phyloP scores from a whole-genome alignment of 2,888 invertebrate species.

The Drosophila eohydei region DNA sequence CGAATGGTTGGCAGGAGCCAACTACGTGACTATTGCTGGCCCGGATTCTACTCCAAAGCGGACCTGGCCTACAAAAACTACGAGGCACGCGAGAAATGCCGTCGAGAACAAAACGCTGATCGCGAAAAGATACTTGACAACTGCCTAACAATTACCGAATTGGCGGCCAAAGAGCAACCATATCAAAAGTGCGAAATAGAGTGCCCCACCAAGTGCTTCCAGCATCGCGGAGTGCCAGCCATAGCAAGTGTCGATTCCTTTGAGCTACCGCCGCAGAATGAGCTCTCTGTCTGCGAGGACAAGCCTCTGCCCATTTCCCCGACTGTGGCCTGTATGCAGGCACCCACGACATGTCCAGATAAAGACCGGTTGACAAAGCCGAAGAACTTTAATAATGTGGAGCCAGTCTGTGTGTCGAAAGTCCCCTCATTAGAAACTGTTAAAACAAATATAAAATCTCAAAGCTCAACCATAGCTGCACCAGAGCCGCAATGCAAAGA shows the following conservation, averaged over 20 bases:
- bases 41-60: slow-evolving; percentile 57
- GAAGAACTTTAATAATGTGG: background rate
- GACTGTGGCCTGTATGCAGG: slow-evolving; percentile 14
- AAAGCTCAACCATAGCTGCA: no score
- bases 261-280: no score
- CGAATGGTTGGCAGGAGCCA: slow-evolving; percentile 41
- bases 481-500: background rate
- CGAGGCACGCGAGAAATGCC: slow-evolving; percentile 56
- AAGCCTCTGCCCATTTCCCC: background rate
- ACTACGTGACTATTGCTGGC: slow-evolving; percentile 63
- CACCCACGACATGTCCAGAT: background rate
- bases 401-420: background rate
- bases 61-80: slow-evolving; percentile 59
- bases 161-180: slow-evolving; percentile 52
- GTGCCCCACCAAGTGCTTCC: slow-evolving; percentile 38
- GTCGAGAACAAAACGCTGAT: slow-evolving; percentile 31
- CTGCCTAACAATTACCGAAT: slow-evolving; percentile 55
- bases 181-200: slow-evolving; percentile 34
- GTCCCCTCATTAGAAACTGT: background rate
- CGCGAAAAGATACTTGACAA: slow-evolving; percentile 48
- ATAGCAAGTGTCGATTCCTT: slow-evolving; percentile 35
- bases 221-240: slow-evolving; percentile 43
- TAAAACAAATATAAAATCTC: no score
- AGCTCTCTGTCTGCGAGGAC: background rate
- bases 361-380: background rate